phyloP scores from a whole-genome alignment of 2,113 vertebrate genomes.

The Struthio camelus region DNA sequence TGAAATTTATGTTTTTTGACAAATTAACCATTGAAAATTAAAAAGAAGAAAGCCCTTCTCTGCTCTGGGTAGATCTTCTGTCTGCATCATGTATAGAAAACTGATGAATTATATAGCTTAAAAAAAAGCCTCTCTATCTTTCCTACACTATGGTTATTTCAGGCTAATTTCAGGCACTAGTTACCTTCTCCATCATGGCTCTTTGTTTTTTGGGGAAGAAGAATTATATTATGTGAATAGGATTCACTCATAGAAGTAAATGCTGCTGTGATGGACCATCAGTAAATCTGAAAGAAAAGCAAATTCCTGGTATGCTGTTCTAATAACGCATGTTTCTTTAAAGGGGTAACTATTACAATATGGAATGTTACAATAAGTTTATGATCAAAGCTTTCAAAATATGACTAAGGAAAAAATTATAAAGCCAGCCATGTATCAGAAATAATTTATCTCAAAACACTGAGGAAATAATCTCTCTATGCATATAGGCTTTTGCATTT shows the following conservation, averaged over 20 bases:
- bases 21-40: not conserved
- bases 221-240: not conserved
- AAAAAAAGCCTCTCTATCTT: not conserved
- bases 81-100: not conserved
- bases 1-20: not conserved
- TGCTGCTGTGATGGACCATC: not conserved
- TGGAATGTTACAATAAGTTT: not conserved
- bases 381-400: not conserved
- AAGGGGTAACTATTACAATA: not conserved
- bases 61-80: not conserved
- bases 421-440: not conserved
- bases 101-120: not conserved
- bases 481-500: not conserved
- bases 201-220: not conserved
- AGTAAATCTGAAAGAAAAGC: not conserved
- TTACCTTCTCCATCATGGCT: not conserved
- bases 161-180: not conserved
- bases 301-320: not conserved
- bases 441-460: not conserved
- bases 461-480: not conserved
- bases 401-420: not conserved
- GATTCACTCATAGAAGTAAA: not conserved
- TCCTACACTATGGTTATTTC: not conserved
- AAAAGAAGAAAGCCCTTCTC: not conserved
- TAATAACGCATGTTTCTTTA: not conserved